These are phyloP conservation scores for Pseudomyrmex cubaensis DNA, from an alignment of 1,140 invertebrate genomes.

Conservation along the genomic window DNA sequence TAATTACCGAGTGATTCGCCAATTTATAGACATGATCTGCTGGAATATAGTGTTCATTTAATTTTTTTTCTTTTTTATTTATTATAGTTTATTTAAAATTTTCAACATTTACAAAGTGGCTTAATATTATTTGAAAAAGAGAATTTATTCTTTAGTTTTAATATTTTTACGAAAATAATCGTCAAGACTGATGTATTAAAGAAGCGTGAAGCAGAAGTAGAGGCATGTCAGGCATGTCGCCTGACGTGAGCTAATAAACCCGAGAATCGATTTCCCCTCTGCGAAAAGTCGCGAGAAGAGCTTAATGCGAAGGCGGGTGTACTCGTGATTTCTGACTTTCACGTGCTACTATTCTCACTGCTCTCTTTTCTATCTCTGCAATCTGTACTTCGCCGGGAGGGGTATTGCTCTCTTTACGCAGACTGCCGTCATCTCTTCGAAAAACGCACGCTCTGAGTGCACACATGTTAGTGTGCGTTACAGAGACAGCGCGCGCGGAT, in stretches of 20 bases:
- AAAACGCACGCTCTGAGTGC: neutral
- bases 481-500: too few relatives aligned
- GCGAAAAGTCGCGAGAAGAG: slow-evolving; percentile 57
- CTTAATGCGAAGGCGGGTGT: slow-evolving; percentile 31
- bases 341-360: slow-evolving; percentile 77
- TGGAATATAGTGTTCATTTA: too few relatives aligned
- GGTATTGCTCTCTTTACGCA: neutral
- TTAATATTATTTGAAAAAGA: too few relatives aligned
- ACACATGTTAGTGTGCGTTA: neutral
- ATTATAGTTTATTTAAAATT: too few relatives aligned
- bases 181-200: slow-evolving; percentile 7
- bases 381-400: slow-evolving; percentile 33
- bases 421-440: neutral
- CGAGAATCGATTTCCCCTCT: slow-evolving; percentile 59
- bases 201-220: neutral
- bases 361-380: slow-evolving; percentile 64
- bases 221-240: slow-evolving; percentile 36
- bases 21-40: too few relatives aligned
- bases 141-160: neutral
- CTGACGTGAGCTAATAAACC: slow-evolving; percentile 70
- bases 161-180: neutral
- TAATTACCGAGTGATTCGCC: too few relatives aligned
- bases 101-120: too few relatives aligned
- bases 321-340: slow-evolving; percentile 78
- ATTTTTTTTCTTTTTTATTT: too few relatives aligned